Evolutionary conservation across 1,140 invertebrate genomes (phyloP), one percentile per base, ranked within the genome.

Genomic region (Pseudomyrmex sp.): DNA sequence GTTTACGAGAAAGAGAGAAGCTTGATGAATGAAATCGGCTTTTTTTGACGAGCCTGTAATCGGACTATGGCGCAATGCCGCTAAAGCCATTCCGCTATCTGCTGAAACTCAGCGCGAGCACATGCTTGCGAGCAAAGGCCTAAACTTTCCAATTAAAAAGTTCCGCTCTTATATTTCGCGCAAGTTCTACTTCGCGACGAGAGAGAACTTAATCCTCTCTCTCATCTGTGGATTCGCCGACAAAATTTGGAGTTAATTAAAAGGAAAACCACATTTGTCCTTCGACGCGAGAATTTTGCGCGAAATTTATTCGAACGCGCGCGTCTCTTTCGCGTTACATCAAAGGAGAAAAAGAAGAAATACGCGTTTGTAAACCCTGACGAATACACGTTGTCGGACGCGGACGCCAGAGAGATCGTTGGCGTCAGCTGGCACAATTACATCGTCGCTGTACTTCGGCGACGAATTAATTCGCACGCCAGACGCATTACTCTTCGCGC

Each of bases 401-500:
- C 62, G 62, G n/a, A 35, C 13, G 9, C 58, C 5, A 46, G 18
- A 48, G 20, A 83, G 44, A 48, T 59, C n/a, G 73, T 65, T 35
- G 48, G 48, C 79, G 61, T 68, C 73, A 59, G 80, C 61, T 77
- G 86, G 26, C 13, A 80, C 62, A 83, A 87, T 87, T 84, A 84
- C 20, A 48, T 50, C 35, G 13, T 66, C 13, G 20, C 26, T 44
- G 46, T 83, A 52, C 15, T 35, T 7, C 44, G 20, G 1, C 72
- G 63, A 83, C 70, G 48, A 84, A 87, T 87, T 86, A 87, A 87
- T 87, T 86, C 85, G 82, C 68, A 76, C 20, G 82, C 66, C 68
- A 58, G 50, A n/a, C 44, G 52, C 85, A 65, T 82, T 83, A 76
- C 79, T 86, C 85, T 46, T 85, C 66, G 54, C 65, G 66, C 66